phyloP scores from a whole-genome alignment of 2,888 invertebrate genomes.

The Phaonia tiefii region DNA sequence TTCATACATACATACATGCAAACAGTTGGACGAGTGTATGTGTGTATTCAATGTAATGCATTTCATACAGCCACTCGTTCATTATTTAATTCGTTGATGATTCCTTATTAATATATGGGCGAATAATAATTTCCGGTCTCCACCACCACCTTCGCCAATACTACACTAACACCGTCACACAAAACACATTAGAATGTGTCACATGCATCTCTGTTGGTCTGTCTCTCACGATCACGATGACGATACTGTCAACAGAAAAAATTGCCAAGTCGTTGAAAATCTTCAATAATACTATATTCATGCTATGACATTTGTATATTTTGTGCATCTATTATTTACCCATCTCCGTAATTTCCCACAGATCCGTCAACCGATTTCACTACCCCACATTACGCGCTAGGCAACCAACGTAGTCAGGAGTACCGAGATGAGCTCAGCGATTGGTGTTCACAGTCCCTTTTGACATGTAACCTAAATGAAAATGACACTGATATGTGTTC shows the following conservation, averaged over 20 bases:
- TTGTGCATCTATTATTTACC: no score
- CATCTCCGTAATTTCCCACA: neutral
- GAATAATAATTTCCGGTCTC: constrained; percentile 12
- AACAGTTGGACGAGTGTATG: neutral
- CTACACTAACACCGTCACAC: constrained; percentile 19
- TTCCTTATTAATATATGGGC: constrained; percentile 4
- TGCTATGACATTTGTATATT: constrained; percentile 42
- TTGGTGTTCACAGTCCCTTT: no score
- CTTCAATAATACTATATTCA: no score
- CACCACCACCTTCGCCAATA: constrained; percentile 33
- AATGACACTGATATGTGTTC: constrained; percentile 19
- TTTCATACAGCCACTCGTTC: no score
- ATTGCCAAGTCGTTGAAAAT: neutral
- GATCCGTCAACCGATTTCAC: neutral
- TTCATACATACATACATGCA: neutral
- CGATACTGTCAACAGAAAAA: neutral
- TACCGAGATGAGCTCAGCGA: no score
- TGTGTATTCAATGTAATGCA: no score
- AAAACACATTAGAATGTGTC: no score
- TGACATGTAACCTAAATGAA: neutral
- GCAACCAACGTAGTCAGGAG: no score
- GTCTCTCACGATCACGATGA: constrained; percentile 28
- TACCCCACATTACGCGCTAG: neutral
- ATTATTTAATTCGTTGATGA: neutral
- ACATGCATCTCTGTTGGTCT: neutral